Evolutionary conservation across 2,113 vertebrate genomes (phyloP).

Genomic region (Synchiropus splendidus): DNA sequence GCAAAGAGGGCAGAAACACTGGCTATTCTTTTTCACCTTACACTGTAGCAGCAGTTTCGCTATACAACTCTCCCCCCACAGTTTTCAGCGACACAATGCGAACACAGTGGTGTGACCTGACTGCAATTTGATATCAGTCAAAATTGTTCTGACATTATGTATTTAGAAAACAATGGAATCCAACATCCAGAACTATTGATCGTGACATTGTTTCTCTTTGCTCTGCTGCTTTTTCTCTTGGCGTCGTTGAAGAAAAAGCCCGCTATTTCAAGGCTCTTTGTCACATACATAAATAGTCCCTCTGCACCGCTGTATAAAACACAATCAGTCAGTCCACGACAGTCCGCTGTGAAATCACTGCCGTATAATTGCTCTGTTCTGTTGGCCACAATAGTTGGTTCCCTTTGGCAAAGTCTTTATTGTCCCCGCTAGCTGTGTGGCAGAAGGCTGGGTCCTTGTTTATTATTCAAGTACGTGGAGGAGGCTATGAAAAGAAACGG

Average conservation of each 20-base stretch:
- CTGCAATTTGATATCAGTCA: too few relatives aligned
- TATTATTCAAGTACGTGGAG: constrained; percentile 15
- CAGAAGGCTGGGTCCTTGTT: constrained; percentile 11
- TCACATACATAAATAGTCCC: constrained; percentile 1
- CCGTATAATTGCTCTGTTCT: constrained; percentile 21
- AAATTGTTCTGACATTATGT: too few relatives aligned
- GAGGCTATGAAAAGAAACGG: background rate
- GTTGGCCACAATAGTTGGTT: constrained; percentile 16
- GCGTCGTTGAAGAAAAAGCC: constrained; percentile 3
- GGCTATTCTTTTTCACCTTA: too few relatives aligned
- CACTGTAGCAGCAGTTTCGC: too few relatives aligned
- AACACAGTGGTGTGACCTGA: too few relatives aligned
- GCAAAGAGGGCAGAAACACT: too few relatives aligned
- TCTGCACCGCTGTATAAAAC: constrained; percentile 6
- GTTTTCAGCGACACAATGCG: too few relatives aligned
- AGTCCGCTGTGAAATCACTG: constrained; percentile 10
- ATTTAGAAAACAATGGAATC: too few relatives aligned
- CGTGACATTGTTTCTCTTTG: too few relatives aligned
- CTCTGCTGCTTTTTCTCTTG: background rate
- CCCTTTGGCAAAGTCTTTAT: constrained; percentile 16
- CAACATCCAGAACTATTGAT: too few relatives aligned
- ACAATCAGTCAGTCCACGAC: constrained; percentile 5
- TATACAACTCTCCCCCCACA: too few relatives aligned
- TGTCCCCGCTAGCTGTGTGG: constrained; percentile 11
- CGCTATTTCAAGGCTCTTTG: constrained; percentile 12